Evolutionary conservation across 2,113 vertebrate species (phyloP), one percentile per base, ranked within the genome.

Genomic region (Cyphomyrus plagiostoma): DNA sequence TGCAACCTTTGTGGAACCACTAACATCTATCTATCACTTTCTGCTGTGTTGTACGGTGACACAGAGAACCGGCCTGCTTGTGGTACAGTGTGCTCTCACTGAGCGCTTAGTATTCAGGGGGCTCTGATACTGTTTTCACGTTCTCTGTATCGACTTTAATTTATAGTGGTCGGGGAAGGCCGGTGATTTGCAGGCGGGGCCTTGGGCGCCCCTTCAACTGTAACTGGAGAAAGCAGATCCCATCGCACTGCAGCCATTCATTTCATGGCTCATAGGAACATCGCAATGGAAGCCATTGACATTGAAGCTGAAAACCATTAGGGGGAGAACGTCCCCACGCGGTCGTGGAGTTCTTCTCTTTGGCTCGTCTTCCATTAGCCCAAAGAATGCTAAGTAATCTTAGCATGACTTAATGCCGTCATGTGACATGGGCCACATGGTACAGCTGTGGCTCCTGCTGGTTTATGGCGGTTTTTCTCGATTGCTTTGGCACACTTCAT

Each of bases 221-320:
- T 87, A 53, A 87, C 85, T 56, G 56, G 49, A 87, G 50, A 87
- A 56, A 19, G 48, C 49, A 13, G 85, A 35, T 35, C 50, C 26
- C n/a, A 35, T 86, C 13, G n/a, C 3, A 26, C 52, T 74, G 21
- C 83, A 74, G 80, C 77, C 49, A 88, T 88, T 88, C 8, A 86
- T 91, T 90, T 89, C 90, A 89, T 89, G 49, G 30, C 70, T 89
- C 74, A 89, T n/a, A 89, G 74, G 49, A 83, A 21, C 70, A 89
- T 56, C 13, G 21, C 82, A 82, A 17, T 45, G 50, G 30, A 56
- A 82, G 74, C 35, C 77, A 89, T 19, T 80, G 49, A 80, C 88
- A 53, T 52, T 19, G 48, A 80, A 89, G 53, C 39, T 42, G 50
- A 35, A 87, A 87, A 23, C 30, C 15, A 35, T 87, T 56, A 53